Conservation (phyloP, 2,888 invertebrate species). For the Formica aserva region DNA sequence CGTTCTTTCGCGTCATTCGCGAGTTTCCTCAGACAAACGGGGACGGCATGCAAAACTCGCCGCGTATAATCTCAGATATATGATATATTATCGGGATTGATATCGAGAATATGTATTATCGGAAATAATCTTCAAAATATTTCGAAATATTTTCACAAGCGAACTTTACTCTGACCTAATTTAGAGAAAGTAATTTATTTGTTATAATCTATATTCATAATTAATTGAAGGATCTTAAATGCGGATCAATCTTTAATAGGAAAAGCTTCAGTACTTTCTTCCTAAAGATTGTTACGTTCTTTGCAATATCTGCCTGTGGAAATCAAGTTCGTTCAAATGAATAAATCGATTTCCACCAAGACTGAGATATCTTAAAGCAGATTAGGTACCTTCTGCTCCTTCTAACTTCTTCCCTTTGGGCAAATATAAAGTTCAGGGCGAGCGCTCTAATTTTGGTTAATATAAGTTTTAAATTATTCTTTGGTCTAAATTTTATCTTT, state of each 20-base stretch:
- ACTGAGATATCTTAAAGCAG: slow-evolving; percentile 45
- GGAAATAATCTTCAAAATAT: background rate
- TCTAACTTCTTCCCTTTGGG: slow-evolving; percentile 23
- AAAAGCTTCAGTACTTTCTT: background rate
- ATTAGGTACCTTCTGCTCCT: slow-evolving; percentile 34
- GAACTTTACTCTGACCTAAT: slow-evolving; percentile 7
- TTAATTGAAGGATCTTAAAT: slow-evolving; percentile 15
- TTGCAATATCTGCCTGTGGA: slow-evolving; percentile 4
- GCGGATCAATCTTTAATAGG: slow-evolving; percentile 10
- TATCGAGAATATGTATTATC: background rate
- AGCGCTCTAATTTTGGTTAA: slow-evolving; percentile 15
- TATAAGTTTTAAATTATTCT: slow-evolving; percentile 30
- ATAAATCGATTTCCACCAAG: slow-evolving; percentile 47
- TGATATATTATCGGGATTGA: background rate
- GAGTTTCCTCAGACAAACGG: background rate
- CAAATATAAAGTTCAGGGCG: slow-evolving; percentile 36
- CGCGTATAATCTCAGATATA: background rate
- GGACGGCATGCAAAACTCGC: background rate
- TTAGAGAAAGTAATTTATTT: background rate
- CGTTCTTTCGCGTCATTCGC: background rate
- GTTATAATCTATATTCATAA: slow-evolving; percentile 4
- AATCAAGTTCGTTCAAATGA: slow-evolving; percentile 48
- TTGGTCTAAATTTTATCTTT: slow-evolving; percentile 1
- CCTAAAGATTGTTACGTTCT: slow-evolving; percentile 16
- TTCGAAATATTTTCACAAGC: background rate